Evolutionary conservation across 1,140 invertebrate genomes (phyloP), one percentile per base, ranked within the genome.

Genomic region (Acromyrmex charruanus): DNA sequence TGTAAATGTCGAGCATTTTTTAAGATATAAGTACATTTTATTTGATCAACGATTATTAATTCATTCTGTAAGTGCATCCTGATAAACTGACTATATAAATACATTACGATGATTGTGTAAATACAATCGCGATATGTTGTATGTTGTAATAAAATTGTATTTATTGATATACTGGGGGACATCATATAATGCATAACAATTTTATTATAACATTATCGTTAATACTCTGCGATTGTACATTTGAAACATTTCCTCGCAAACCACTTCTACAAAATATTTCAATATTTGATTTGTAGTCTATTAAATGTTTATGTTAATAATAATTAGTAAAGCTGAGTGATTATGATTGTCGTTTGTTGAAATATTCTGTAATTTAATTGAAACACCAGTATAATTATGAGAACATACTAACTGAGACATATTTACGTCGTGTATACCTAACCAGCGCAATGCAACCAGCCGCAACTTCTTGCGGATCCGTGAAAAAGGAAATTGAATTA

Each of bases 401-500:
- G 3, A 35, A 59, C 18, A 35, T 55, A 74, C 74, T 84, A 82
- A 44, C 18, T 39, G 14, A 3, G 39, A 61, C 44, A 7, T 69
- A 72, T 72, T 61, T 74, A 35, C 18, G 18, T 39, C 35, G 1
- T 53, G 5, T 53, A 53, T 18, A 35, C 5, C 6, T 39, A 44
- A 44, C 39, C 21, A 4, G 28, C 16, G 12, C n/a, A 31, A 55
- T 39, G 39, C 7, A 75, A 21, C 14, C 51, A 6, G 10, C 35
- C 39, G 18, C 53, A 31, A 61, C 28, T 74, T 31, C 44, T 59
- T 49, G 39, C 35, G 49, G 18, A 9, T 39, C n/a, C n/a, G 63
- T 63, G 80, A 55, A 21, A 55, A 28, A 44, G 18, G 53, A 31
- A 25, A 61, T 84, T 61, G 44, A 84, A 84, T 84, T 51, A 75